Percentiles rank a stretch among this genome's conserved stretches.
Evolutionary conservation across 2,888 invertebrate species (phyloP).

Genomic region (Bembecia ichneumoniformis): DNA sequence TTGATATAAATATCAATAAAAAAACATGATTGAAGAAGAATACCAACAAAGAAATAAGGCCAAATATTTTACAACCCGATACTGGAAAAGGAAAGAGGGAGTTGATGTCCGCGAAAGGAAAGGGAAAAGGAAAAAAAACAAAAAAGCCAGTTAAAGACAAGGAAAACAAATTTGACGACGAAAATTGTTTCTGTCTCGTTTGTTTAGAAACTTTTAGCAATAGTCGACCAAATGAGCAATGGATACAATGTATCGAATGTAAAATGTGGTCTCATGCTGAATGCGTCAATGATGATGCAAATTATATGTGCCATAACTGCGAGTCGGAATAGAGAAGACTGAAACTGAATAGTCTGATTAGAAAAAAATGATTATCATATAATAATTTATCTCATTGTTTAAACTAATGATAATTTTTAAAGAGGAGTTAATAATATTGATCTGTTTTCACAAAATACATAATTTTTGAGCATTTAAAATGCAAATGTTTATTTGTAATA

Average conservation of each 20-base stretch:
- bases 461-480: conserved; percentile 4
- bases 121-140: conserved; percentile 6
- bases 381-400: background rate
- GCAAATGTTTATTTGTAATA: conserved; percentile 6
- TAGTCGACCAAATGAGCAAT: too few relatives aligned
- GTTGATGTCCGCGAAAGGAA: conserved; percentile 3
- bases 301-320: background rate
- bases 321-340: background rate
- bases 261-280: conserved; percentile 6
- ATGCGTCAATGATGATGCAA: background rate
- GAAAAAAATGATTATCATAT: background rate
- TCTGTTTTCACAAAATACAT: background rate
- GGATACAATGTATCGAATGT: too few relatives aligned
- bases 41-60: conserved; percentile 12
- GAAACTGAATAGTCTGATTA: background rate
- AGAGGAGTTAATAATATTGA: background rate
- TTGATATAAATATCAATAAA: conserved; percentile 11
- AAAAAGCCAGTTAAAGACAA: conserved; percentile 6
- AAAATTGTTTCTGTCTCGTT: conserved; percentile 5
- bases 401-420: background rate
- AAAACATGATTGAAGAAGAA: conserved; percentile 13
- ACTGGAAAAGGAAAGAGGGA: conserved; percentile 9
- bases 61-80: conserved; percentile 10
- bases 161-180: conserved; percentile 4
- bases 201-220: conserved; percentile 6